Percentiles rank a stretch among this genome's conserved stretches.
Conservation (phyloP, 2,113 vertebrate species). For the Nothoprocta pentlandii region DNA sequence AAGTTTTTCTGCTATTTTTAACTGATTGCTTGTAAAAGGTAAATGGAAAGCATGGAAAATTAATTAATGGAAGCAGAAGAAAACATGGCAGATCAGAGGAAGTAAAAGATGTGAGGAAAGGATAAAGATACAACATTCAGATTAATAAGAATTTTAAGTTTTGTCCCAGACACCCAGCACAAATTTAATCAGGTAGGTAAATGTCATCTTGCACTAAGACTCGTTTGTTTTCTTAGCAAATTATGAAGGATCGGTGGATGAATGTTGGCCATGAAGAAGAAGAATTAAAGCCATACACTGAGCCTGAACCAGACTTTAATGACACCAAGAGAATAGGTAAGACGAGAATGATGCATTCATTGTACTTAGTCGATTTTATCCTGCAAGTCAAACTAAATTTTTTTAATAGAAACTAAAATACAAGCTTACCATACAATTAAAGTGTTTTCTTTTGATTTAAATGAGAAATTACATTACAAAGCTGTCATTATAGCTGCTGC, state of each 20-base stretch:
- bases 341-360: neutral
- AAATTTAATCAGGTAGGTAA: neutral
- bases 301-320: conserved; percentile 92
- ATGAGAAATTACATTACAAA: neutral
- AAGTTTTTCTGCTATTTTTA: neutral
- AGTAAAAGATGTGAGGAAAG: neutral
- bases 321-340: conserved; percentile 93
- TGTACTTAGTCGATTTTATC: neutral
- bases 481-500: neutral
- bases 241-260: conserved; percentile 99
- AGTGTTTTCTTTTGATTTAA: neutral
- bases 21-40: neutral
- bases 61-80: neutral
- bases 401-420: accelerated
- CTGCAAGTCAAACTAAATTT: neutral
- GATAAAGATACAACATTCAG: neutral
- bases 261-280: conserved; percentile 96
- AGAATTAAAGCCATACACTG: conserved; percentile 92
- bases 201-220: neutral
- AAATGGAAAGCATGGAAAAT: neutral
- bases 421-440: neutral
- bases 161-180: neutral
- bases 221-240: conserved; percentile 85
- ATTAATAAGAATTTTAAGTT: neutral
- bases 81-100: neutral